Base-by-base conservation (phyloP, 1,140 invertebrate species). In the Andricus grossulariae region DNA sequence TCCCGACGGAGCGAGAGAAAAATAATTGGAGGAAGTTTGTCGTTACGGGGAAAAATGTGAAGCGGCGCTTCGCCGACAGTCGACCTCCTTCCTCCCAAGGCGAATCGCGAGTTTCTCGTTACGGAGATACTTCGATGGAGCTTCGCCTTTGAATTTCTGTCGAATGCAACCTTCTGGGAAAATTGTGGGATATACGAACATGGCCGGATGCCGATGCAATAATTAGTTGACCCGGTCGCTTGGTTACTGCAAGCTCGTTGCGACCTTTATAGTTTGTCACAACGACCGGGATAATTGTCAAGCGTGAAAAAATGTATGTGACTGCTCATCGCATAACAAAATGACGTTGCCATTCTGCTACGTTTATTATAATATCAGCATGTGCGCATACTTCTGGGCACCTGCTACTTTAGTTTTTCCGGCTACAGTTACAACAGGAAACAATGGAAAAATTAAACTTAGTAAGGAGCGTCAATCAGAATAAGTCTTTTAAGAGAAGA, bases 1-100 rank as follows among this genome's bases (percentile, higher is more conserved):
- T 73, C 78, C 77, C 79, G 79, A 82, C 76, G 76, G 32, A 86
- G 82, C 86, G 83, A 87, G 88, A 81, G 83, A 86, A 89, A 90
- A 90, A 89, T 90, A 90, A 90, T 90, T 90, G 88, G 88, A 88
- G 83, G 83, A 88, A 87, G 85, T 88, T 87, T 88, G 85, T 88
- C 88, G 87, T 88, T 88, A 86, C 85, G 75, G 25, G 77, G 81
- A 78, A 83, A 82, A 82, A 84, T 82, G 79, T 77, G 76, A 79
- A 74, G 74, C 80, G 72, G 45, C 39, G 57, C 72, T 77, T 54
- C 79, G 80, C 73, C 81, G 78, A 73, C 74, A 71, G 66, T 52
- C 71, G 52, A 75, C 80, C 80, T 80, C 57, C 71, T 76, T 75
- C 78, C 78, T 72, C 57, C 57, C 57, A 60, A 60, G 57, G 57